Evolutionary conservation across 2,888 invertebrate genomes (phyloP).

Genomic region (Agriotes lineatus): DNA sequence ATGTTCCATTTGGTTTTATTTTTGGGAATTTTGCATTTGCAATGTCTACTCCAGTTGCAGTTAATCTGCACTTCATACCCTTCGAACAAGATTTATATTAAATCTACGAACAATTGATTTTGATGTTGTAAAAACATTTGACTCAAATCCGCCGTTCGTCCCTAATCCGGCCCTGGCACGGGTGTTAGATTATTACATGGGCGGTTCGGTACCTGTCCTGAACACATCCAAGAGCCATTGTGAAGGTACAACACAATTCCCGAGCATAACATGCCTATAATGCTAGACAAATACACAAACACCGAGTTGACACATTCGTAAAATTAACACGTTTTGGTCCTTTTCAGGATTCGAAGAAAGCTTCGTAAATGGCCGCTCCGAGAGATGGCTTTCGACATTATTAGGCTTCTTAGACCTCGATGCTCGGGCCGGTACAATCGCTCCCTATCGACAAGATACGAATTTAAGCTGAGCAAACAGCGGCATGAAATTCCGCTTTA

Average conservation of each 20-base stretch:
- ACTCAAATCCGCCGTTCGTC: too few relatives aligned
- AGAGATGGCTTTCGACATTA: not conserved
- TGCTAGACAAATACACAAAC: constrained; percentile 42
- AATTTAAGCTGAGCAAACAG: too few relatives aligned
- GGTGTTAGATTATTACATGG: constrained; percentile 46
- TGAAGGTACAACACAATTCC: constrained; percentile 45
- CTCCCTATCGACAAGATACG: not conserved
- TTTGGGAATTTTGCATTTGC: too few relatives aligned
- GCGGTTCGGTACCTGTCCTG: constrained; percentile 44
- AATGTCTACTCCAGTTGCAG: too few relatives aligned
- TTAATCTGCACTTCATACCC: too few relatives aligned
- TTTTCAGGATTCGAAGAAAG: constrained; percentile 9
- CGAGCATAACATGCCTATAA: constrained; percentile 18
- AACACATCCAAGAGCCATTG: constrained; percentile 42
- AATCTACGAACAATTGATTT: too few relatives aligned
- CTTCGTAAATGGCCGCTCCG: not conserved
- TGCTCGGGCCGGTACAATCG: not conserved
- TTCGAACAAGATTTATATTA: too few relatives aligned
- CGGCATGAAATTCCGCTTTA: too few relatives aligned
- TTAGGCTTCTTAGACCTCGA: not conserved
- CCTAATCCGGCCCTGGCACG: constrained; percentile 44
- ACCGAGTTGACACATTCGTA: constrained; percentile 33
- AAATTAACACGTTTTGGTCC: constrained; percentile 31
- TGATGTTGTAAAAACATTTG: too few relatives aligned
- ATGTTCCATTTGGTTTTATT: too few relatives aligned